Evolutionary conservation across 2,113 vertebrate genomes (phyloP).

Genomic region (Spheniscus mendiculus): DNA sequence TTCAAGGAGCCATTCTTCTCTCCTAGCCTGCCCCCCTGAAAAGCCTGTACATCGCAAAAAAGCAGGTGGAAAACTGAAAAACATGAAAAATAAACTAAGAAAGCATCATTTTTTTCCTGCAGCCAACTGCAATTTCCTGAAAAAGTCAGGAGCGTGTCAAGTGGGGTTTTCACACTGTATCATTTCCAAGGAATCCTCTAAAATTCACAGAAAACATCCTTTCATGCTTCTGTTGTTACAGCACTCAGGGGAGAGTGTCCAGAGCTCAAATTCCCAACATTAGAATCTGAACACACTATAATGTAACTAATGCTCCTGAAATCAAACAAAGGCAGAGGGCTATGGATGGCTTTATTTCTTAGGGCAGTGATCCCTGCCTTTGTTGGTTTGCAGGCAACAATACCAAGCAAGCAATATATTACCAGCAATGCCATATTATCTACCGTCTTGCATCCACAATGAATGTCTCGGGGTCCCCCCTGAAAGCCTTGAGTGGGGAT

Average conservation of each 20-base stretch:
- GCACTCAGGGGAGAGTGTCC: constrained; percentile 33
- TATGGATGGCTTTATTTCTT: constrained; percentile 47
- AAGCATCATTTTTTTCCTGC: not conserved
- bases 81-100: not conserved
- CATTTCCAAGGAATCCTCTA: constrained; percentile 39
- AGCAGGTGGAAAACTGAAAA: not conserved
- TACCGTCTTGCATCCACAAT: constrained; percentile 30
- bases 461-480: constrained; percentile 24
- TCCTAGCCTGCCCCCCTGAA: not conserved
- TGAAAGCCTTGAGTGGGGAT: constrained; percentile 43
- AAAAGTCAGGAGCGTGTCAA: constrained; percentile 14
- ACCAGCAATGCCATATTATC: constrained; percentile 34
- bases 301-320: constrained; percentile 45
- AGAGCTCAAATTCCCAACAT: constrained; percentile 40
- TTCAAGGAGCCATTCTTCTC: constrained; percentile 6
- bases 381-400: constrained; percentile 45
- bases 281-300: constrained; percentile 45
- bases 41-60: not conserved
- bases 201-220: constrained; percentile 49
- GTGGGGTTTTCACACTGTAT: constrained; percentile 23
- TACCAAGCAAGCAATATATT: constrained; percentile 40
- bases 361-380: constrained; percentile 60
- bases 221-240: constrained; percentile 52
- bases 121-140: constrained; percentile 15
- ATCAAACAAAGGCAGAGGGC: constrained; percentile 61